Evolutionary conservation across 2,797 vertebrate genomes (phyloP).

Genomic region (Mergus octosetaceus): DNA sequence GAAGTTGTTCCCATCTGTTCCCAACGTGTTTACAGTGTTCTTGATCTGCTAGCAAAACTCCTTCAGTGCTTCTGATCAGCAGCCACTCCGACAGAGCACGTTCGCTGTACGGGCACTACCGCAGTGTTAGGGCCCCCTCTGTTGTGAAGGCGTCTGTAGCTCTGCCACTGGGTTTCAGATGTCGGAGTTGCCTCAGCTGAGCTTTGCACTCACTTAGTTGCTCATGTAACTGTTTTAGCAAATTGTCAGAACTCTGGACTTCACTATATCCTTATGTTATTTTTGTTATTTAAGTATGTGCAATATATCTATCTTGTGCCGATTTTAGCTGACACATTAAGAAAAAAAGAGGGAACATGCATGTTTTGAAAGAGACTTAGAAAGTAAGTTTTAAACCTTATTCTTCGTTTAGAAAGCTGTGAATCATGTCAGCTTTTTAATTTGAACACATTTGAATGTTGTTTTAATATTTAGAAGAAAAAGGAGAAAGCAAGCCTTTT

Average conservation of each 20-base stretch:
- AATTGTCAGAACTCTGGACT: background rate
- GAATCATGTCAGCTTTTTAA: background rate
- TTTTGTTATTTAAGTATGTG: background rate
- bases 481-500: background rate
- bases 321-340: too few species aligned
- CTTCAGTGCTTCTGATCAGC: background rate
- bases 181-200: background rate
- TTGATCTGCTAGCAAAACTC: background rate
- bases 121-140: background rate
- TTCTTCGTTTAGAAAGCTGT: background rate
- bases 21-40: background rate
- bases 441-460: background rate
- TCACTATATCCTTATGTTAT: background rate
- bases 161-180: background rate
- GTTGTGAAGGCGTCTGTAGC: background rate
- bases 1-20: background rate
- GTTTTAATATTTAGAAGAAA: background rate
- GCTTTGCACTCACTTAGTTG: background rate
- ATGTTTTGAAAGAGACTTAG: background rate
- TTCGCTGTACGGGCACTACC: fast-evolving
- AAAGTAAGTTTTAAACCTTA: background rate
- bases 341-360: background rate
- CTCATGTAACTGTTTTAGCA: background rate
- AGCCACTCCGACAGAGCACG: background rate
- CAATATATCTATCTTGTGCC: background rate